Percentiles rank a stretch among this genome's conserved stretches.
Conservation (phyloP, 2,113 vertebrate genomes). For the Reinhardtius hippoglossoides region DNA sequence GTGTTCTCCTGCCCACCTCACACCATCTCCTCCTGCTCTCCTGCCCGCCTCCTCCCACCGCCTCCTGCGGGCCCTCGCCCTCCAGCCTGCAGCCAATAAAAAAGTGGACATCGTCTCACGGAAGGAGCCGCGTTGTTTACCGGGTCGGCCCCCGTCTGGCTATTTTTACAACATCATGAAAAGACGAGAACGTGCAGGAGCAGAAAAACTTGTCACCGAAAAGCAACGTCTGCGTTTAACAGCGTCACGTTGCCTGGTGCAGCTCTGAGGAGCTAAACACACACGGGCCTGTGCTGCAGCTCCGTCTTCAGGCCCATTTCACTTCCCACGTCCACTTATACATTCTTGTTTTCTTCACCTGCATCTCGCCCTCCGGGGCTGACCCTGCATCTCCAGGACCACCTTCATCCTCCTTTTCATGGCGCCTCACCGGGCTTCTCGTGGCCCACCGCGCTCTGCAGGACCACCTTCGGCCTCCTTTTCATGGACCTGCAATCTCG, state of each 20-base stretch:
- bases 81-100: slow-evolving; percentile 55
- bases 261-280: slow-evolving; percentile 25
- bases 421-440: not conserved
- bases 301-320: slow-evolving; percentile 2
- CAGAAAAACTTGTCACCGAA: slow-evolving; percentile 21
- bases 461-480: slow-evolving; percentile 54
- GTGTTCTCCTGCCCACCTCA: slow-evolving; percentile 76
- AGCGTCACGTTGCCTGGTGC: not conserved
- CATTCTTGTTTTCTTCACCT: slow-evolving; percentile 20
- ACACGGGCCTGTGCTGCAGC: not conserved
- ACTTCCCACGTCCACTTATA: slow-evolving; percentile 4
- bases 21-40: slow-evolving; percentile 60
- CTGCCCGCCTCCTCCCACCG: slow-evolving; percentile 59
- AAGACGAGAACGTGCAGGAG: slow-evolving; percentile 6
- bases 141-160: slow-evolving; percentile 1
- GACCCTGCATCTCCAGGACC: slow-evolving; percentile 38
- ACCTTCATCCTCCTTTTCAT: slow-evolving; percentile 10
- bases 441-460: slow-evolving; percentile 29
- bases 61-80: slow-evolving; percentile 52
- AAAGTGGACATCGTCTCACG: slow-evolving; percentile 38
- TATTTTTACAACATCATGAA: slow-evolving; percentile 29
- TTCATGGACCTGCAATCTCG: slow-evolving; percentile 31
- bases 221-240: slow-evolving; percentile 26
- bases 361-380: slow-evolving; percentile 11
- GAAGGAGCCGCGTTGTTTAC: slow-evolving; percentile 47